Percentiles rank a stretch among this genome's conserved stretches.
Conservation (phyloP, 2,113 vertebrate genomes). For the Morone chrysops region DNA sequence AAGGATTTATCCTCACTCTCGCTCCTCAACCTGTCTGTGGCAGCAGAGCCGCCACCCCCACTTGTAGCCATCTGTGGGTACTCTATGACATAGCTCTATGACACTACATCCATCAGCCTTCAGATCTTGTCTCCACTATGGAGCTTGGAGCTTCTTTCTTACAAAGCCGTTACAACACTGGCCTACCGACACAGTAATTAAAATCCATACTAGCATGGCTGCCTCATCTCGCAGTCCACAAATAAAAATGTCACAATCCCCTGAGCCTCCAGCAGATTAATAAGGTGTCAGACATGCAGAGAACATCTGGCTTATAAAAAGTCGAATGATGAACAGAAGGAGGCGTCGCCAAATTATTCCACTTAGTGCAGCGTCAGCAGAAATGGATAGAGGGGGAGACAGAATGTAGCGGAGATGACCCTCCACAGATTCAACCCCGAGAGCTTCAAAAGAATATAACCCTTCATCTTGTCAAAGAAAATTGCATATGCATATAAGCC, state of each 20-base stretch:
- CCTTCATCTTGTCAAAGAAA: constrained; percentile 73
- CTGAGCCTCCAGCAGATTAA: constrained; percentile 39
- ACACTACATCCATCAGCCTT: neutral
- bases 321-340: constrained; percentile 39
- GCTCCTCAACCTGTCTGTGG: too few relatives aligned
- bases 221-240: constrained; percentile 33
- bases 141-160: neutral
- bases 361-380: constrained; percentile 61
- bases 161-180: constrained; percentile 5
- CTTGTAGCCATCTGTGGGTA: too few relatives aligned
- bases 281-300: constrained; percentile 58
- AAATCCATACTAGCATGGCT: constrained; percentile 38
- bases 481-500: constrained; percentile 57
- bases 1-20: too few relatives aligned
- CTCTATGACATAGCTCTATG: too few relatives aligned
- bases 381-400: constrained; percentile 12
- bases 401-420: constrained; percentile 26
- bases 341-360: constrained; percentile 48
- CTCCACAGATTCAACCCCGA: constrained; percentile 26
- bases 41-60: too few relatives aligned
- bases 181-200: constrained; percentile 44
- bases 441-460: constrained; percentile 61
- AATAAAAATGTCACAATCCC: constrained; percentile 51
- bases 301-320: constrained; percentile 58
- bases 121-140: neutral